A percentile compares a stretch with the other conserved stretches of the same genome.
Evolutionary conservation across 2,888 invertebrate species (phyloP).

Genomic region (Epinotia demarniana): DNA sequence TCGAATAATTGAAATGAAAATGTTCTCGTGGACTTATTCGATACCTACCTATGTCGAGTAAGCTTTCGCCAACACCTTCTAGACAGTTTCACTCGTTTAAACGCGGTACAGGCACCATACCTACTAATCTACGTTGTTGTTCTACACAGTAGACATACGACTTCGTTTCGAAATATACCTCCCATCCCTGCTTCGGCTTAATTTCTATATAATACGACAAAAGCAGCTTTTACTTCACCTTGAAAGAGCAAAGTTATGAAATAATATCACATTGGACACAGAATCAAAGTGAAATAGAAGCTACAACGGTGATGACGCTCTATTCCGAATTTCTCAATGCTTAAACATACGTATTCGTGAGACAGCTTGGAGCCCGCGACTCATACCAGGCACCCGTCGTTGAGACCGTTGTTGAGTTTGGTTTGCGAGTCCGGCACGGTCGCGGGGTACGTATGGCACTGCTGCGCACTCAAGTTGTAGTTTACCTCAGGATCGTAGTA

Average conservation of each 20-base stretch:
- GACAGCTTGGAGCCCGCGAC: constrained; percentile 74
- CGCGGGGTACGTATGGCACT: constrained; percentile 83
- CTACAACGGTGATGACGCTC: constrained; percentile 71
- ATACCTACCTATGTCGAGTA: constrained; percentile 41
- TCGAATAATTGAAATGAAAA: constrained; percentile 46
- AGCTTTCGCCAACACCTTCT: constrained; percentile 35
- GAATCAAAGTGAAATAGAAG: constrained; percentile 54
- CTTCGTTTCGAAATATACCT: constrained; percentile 83
- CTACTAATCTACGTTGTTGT: constrained; percentile 74
- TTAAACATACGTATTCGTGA: constrained; percentile 77
- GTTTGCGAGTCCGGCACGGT: constrained; percentile 73
- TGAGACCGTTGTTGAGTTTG: constrained; percentile 83
- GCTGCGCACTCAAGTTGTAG: constrained; percentile 77
- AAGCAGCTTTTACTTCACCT: constrained; percentile 36
- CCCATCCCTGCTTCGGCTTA: constrained; percentile 59
- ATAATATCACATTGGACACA: constrained; percentile 46
- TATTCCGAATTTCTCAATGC: constrained; percentile 76
- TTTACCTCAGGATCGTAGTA: constrained; percentile 83
- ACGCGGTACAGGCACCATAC: constrained; percentile 67
- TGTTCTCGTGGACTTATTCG: constrained; percentile 29
- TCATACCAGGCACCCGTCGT: constrained; percentile 87
- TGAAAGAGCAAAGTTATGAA: constrained; percentile 12
- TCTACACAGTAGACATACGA: constrained; percentile 84
- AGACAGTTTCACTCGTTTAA: constrained; percentile 49
- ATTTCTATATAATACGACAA: constrained; percentile 43